phyloP scores from a whole-genome alignment of 1,140 invertebrate genomes.

The Lepidurus couesii region DNA sequence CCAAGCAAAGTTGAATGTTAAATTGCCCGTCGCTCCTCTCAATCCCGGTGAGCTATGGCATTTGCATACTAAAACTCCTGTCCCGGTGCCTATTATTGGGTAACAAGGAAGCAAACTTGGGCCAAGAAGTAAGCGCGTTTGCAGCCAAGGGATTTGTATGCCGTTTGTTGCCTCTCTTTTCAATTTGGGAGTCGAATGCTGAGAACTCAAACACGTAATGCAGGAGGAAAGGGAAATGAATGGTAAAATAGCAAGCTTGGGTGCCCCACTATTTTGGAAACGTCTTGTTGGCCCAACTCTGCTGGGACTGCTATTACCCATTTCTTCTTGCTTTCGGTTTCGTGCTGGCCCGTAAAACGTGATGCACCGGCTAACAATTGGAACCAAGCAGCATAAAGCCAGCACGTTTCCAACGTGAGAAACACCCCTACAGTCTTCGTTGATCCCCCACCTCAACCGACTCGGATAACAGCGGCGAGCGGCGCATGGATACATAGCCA shows the following conservation, averaged over 20 bases:
- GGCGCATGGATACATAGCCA: background rate
- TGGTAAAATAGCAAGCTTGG: background rate
- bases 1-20: background rate
- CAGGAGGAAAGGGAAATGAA: background rate
- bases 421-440: background rate
- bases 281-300: background rate
- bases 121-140: background rate
- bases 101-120: background rate
- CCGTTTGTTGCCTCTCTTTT: background rate
- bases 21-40: background rate
- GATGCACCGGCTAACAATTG: background rate
- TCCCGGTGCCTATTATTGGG: background rate
- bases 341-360: background rate
- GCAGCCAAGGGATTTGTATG: background rate
- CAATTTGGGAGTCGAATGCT: slow-evolving; percentile 1
- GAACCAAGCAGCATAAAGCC: background rate
- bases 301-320: background rate
- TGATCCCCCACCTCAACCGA: background rate
- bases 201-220: background rate
- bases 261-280: slow-evolving; percentile 6
- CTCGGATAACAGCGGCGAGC: background rate
- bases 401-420: slow-evolving; percentile 11
- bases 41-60: background rate
- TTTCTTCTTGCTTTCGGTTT: background rate
- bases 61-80: background rate